Evolutionary conservation across 2,888 invertebrate species (phyloP).

Genomic region (Eristalinus aeneus): DNA sequence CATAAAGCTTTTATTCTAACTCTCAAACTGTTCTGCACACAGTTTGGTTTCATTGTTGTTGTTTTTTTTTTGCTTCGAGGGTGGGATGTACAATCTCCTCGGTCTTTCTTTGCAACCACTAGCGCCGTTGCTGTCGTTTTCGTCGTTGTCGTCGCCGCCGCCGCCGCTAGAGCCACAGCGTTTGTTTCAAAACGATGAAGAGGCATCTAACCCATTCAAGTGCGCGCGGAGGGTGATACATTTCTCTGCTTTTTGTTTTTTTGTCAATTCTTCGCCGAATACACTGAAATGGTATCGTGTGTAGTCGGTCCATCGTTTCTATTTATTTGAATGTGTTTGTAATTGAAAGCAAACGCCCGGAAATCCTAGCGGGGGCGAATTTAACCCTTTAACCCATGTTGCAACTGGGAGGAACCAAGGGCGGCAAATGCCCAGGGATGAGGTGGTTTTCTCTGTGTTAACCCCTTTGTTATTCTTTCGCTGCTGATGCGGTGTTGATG

Average conservation of each 20-base stretch:
- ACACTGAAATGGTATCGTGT: slow-evolving; percentile 28
- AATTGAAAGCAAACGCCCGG: slow-evolving; percentile 70
- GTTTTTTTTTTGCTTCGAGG: slow-evolving; percentile 3
- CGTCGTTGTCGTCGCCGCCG: not conserved
- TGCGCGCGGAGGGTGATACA: not conserved
- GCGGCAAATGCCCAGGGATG: not conserved
- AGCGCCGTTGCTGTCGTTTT: not conserved
- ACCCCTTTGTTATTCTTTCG: slow-evolving; percentile 43
- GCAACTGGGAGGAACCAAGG: not conserved
- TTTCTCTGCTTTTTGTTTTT: slow-evolving; percentile 14
- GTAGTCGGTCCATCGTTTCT: slow-evolving; percentile 14
- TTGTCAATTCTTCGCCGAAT: not conserved
- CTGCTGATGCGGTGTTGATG: slow-evolving; percentile 58
- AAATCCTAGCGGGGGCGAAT: slow-evolving; percentile 50
- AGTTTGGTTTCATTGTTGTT: slow-evolving; percentile 23
- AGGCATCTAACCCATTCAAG: slow-evolving; percentile 15
- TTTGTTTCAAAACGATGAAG: slow-evolving; percentile 1
- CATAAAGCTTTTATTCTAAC: slow-evolving; percentile 55
- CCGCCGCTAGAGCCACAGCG: not conserved
- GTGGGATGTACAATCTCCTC: slow-evolving; percentile 20
- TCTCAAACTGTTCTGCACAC: slow-evolving; percentile 18
- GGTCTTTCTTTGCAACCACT: slow-evolving; percentile 7
- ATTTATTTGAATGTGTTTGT: slow-evolving; percentile 63
- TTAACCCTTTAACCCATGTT: slow-evolving; percentile 62
- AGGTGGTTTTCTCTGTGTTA: slow-evolving; percentile 26